Evolutionary conservation across 2,888 invertebrate genomes (phyloP), one percentile per base, ranked within the genome.

Genomic region (Nasonia oneida): DNA sequence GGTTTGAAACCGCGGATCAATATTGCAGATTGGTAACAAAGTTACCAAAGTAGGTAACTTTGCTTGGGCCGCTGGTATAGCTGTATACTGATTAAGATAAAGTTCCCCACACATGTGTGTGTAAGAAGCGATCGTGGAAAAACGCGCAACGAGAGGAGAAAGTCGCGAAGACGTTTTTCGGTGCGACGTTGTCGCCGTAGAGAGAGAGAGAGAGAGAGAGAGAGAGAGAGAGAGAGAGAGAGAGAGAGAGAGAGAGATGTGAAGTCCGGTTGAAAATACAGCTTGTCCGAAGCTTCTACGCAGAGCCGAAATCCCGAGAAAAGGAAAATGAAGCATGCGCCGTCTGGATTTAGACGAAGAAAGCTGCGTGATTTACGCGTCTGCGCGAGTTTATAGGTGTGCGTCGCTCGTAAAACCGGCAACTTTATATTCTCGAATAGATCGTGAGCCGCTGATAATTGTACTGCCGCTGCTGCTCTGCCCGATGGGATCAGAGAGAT

Each of bases 381-480:
- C n/a, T 74, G 47, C 18, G 18, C 37, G n/a, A 18, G 23, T 29
- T 57, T 67, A 23, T 23, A 64, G 39, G 39, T 78, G 64, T 78
- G 29, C 67, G 15, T 73, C 37, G 18, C n/a, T 87, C 87, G 87
- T 79, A 87, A 87, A 87, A 84, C 84, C 84, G 86, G 87, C 88
- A 88, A 87, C 88, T 88, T 88, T 88, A 88, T 78, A 78, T 89
- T 88, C 88, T 86, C 81, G 83, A 83, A 86, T 78, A 87, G 89
- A 89, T 89, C 84, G 87, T 71, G 73, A 87, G 84, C n/a, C 80
- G 80, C 85, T 85, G 89, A 88, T 89, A 89, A 88, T 83, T 39
- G 86, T 53, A 78, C 29, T 29, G 14, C 14, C 33, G 33, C 23
- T 6, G 67, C 67, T 67, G 29, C 29, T 14, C 12, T 29, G 29